phyloP scores from a whole-genome alignment of 2,113 vertebrate genomes.

The Erinaceus europaeus region DNA sequence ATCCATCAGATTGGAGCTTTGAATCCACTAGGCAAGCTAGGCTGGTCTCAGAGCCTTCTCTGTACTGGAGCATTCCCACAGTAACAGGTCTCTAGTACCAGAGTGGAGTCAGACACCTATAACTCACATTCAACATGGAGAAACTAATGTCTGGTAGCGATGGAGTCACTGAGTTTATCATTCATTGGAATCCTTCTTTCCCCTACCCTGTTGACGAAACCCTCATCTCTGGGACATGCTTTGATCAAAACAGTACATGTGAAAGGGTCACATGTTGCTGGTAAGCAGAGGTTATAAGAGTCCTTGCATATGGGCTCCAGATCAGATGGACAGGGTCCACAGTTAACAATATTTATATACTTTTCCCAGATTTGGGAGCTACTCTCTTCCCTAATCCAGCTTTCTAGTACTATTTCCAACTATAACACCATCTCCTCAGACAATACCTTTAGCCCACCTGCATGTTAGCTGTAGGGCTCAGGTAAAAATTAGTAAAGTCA shows the following conservation, averaged over 20 bases:
- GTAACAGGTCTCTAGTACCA: background rate
- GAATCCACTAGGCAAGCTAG: background rate
- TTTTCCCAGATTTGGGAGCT: too few species aligned
- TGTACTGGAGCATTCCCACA: background rate
- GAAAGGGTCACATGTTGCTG: background rate
- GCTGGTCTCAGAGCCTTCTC: background rate
- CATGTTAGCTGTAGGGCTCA: too few species aligned
- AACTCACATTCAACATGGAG: background rate
- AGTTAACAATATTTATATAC: too few species aligned
- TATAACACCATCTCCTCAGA: too few species aligned
- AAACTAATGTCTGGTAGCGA: background rate
- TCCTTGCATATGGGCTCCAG: too few species aligned
- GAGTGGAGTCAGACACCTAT: background rate
- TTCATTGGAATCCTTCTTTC: background rate
- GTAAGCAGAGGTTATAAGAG: too few species aligned
- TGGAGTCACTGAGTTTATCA: background rate
- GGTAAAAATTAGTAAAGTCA: too few species aligned
- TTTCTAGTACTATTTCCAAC: too few species aligned
- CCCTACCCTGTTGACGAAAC: background rate
- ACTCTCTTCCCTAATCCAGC: too few species aligned
- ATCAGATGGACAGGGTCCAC: too few species aligned
- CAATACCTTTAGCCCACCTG: too few species aligned
- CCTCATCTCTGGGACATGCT: background rate
- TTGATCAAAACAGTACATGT: background rate
- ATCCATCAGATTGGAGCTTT: background rate